A percentile compares a stretch with the other conserved stretches of the same genome.
Evolutionary conservation across 2,888 invertebrate species (phyloP).

Genomic region (Drosophila imparisetae): DNA sequence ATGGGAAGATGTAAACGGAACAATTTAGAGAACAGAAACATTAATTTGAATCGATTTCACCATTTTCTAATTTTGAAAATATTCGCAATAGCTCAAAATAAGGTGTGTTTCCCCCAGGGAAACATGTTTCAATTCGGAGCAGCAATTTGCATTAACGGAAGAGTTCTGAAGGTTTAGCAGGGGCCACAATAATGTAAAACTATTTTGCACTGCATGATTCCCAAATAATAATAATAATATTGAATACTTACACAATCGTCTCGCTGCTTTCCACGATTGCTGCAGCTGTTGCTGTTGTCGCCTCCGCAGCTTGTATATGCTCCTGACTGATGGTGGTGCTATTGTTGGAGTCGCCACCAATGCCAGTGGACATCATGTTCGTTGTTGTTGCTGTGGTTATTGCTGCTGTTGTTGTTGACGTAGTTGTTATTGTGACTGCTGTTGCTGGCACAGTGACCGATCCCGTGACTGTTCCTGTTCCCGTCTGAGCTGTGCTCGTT

Average conservation of each 20-base stretch:
- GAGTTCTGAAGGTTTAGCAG: neutral
- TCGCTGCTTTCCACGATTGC: slow-evolving; percentile 64
- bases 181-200: neutral
- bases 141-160: neutral
- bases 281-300: slow-evolving; percentile 31
- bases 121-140: neutral
- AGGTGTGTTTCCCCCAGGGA: neutral
- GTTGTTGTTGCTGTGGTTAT: slow-evolving; percentile 40
- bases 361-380: slow-evolving; percentile 57
- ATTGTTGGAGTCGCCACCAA: slow-evolving; percentile 51
- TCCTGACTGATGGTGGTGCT: slow-evolving; percentile 50
- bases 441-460: slow-evolving; percentile 35
- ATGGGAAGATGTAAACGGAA: neutral
- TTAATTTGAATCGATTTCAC: neutral
- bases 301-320: slow-evolving; percentile 27
- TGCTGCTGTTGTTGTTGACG: slow-evolving; percentile 44
- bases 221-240: neutral
- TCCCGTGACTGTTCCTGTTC: slow-evolving; percentile 37
- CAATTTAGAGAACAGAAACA: neutral
- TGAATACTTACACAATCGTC: slow-evolving; percentile 60
- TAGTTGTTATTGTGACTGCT: slow-evolving; percentile 45
- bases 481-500: slow-evolving; percentile 64
- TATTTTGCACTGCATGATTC: neutral
- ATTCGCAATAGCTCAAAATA: neutral
- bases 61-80: neutral